These are phyloP conservation scores for Cremastinae sp. DNA, from an alignment of 2,888 invertebrate species.

Conservation along the genomic window DNA sequence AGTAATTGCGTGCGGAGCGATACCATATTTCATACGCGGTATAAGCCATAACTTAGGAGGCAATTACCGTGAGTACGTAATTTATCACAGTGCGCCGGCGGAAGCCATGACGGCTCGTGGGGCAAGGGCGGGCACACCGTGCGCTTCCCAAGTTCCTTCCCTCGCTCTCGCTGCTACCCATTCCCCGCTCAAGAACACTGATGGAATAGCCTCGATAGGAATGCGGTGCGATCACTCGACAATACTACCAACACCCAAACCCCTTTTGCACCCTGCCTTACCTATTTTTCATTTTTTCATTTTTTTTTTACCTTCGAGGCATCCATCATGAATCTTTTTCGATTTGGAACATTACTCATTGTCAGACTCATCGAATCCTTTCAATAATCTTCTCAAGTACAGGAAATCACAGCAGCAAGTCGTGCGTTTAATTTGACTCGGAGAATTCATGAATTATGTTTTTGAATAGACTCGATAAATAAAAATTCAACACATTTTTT, in stretches of 20 bases:
- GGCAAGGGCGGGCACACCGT: constrained; percentile 60
- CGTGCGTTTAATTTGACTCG: too few species aligned
- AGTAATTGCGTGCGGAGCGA: constrained; percentile 83
- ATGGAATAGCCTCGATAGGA: constrained; percentile 48
- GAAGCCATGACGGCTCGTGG: constrained; percentile 66
- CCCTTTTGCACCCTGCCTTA: constrained; percentile 43
- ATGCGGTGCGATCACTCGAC: constrained; percentile 25
- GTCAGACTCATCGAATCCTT: too few species aligned
- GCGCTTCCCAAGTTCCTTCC: constrained; percentile 47
- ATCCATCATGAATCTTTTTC: background rate
- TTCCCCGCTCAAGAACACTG: constrained; percentile 33
- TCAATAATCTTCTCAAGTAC: too few species aligned
- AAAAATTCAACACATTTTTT: too few species aligned
- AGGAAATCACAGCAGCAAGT: too few species aligned
- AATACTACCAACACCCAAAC: constrained; percentile 30
- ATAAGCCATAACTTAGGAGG: constrained; percentile 84
- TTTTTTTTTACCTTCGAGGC: background rate
- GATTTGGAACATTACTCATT: too few species aligned
- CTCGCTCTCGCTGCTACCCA: too few species aligned
- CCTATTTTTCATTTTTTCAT: constrained; percentile 34
- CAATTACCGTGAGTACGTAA: constrained; percentile 84
- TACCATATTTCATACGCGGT: constrained; percentile 84
- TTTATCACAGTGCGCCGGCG: constrained; percentile 81
- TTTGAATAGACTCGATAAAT: too few species aligned
- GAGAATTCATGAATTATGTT: too few species aligned